Base-by-base conservation (phyloP, 2,888 invertebrate genomes). In the Diabrotica balteata region DNA sequence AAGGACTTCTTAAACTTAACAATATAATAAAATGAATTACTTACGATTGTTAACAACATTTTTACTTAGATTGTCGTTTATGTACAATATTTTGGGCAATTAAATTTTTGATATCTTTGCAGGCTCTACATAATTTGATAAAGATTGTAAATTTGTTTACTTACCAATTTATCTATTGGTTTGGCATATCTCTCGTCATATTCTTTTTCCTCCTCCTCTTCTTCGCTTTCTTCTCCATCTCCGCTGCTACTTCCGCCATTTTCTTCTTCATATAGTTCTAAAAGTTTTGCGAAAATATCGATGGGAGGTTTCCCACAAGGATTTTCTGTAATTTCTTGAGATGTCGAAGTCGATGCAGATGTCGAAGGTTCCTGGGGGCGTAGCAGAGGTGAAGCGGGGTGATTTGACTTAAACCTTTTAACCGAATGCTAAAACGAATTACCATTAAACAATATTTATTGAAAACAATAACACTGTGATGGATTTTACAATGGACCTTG, bases 201-300 rank as follows among this genome's bases (percentile, higher is more conserved):
- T 57, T 69, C 67, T 10, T 69, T 67, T 43, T 70, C 70, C 17
- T 68, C 72, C 45, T 68, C 66, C 42, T 55, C 51, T 44, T 63
- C 68, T 43, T 69, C 65, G 10, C 51, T 62, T 59, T 65, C 70
- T 67, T 68, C 67, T 7, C 66, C 68, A 46, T 64, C 65, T 9
- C 62, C 72, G 43, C 58, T 62, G 54, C 45, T 32, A 42, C 46
- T 62, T 32, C 64, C 63, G 53, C 46, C 57, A 22, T 62, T 59
- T 53, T 84, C 84, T 76, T 84, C 84, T 66, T 80, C 78, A 70
- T 84, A 80, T 47, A 86, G 77, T 76, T 85, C 83, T 72, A 81
- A 77, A 59, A 86, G 76, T 78, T 84, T 84, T 11, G 83, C 81
- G 71, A 83, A 83, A 67, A 85, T 84, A 75, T 83, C 84, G 76